Evolutionary conservation across 1,140 invertebrate genomes (phyloP).

Genomic region (Eupristina koningsbergeri): DNA sequence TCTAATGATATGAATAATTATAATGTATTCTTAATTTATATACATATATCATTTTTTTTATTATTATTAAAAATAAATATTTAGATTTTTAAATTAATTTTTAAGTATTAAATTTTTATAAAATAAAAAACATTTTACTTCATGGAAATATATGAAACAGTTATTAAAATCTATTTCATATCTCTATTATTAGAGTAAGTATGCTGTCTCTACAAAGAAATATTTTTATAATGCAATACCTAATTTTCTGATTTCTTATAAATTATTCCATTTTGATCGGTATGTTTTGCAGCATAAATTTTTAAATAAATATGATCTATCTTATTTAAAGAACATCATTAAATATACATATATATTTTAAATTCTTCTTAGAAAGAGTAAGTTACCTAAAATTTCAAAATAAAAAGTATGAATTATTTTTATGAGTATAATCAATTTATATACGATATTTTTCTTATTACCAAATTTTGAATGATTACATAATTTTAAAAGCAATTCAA

Average conservation of each 20-base stretch:
- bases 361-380: not conserved
- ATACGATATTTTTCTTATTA: not conserved
- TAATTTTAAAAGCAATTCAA: not conserved
- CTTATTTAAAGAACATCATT: not conserved
- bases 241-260: not conserved
- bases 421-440: not conserved
- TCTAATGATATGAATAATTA: not conserved
- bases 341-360: not conserved
- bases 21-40: not conserved
- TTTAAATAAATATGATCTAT: not conserved
- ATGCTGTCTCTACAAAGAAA: not conserved
- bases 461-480: not conserved
- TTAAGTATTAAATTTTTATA: not conserved
- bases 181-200: conserved; percentile 4
- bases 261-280: not conserved
- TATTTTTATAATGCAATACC: not conserved
- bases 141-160: not conserved
- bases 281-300: not conserved
- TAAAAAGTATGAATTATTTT: not conserved
- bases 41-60: too few species aligned
- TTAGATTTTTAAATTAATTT: not conserved
- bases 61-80: not conserved
- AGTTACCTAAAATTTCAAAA: not conserved
- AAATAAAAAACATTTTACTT: not conserved
- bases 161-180: not conserved